Evolutionary conservation across 2,113 vertebrate genomes (phyloP).

Genomic region (Canis aureus): DNA sequence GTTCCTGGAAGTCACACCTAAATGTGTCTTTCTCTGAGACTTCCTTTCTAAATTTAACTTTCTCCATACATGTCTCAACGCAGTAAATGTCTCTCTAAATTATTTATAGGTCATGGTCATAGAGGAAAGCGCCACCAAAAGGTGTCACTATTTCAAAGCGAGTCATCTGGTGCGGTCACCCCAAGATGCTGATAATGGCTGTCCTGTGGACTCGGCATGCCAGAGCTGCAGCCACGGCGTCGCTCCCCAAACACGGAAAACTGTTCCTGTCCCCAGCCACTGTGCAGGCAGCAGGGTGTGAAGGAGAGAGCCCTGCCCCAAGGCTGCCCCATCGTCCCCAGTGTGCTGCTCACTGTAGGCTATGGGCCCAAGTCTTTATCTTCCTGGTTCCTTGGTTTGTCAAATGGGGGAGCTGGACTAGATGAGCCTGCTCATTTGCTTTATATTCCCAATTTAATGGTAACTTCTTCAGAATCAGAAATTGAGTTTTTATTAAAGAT

Average conservation of each 20-base stretch:
- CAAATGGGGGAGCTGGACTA: neutral
- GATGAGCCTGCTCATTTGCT: neutral
- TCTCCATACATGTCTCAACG: neutral
- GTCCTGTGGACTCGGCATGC: too few species aligned
- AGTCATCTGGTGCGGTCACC: neutral
- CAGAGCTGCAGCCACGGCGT: neutral
- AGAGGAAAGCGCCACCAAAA: neutral
- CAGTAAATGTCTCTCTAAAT: neutral
- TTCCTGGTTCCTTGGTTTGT: neutral
- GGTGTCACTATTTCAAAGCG: neutral
- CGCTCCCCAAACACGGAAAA: neutral
- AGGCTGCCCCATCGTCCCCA: neutral
- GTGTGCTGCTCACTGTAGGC: accelerated
- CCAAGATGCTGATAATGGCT: neutral
- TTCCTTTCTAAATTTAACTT: neutral
- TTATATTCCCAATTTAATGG: neutral
- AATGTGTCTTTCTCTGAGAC: neutral
- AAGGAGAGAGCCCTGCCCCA: neutral
- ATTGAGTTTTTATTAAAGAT: neutral
- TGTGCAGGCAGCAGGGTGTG: neutral
- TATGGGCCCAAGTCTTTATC: neutral
- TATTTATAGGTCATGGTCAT: neutral
- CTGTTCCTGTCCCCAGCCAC: neutral
- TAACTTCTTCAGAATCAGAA: neutral
- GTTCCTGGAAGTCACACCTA: neutral